phyloP scores from a whole-genome alignment of 2,888 invertebrate genomes.

The Alloplasta piceator region DNA sequence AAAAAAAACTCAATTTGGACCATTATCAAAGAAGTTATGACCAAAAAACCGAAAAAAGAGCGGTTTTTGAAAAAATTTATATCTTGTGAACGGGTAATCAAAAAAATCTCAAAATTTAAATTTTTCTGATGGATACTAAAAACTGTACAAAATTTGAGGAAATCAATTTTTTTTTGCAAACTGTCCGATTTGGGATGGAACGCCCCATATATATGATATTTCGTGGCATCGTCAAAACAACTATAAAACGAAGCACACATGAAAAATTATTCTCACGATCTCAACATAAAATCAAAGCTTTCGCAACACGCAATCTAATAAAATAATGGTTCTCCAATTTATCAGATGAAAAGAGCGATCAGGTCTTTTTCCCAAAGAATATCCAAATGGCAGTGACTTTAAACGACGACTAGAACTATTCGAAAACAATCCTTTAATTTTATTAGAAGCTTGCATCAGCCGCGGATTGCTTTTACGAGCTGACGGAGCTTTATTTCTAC shows the following conservation, averaged over 20 bases:
- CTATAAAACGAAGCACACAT: neutral
- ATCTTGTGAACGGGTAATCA: no score
- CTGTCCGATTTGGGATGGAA: no score
- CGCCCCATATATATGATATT: neutral
- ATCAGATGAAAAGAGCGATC: neutral
- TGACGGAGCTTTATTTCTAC: constrained; percentile 8
- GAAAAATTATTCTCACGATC: neutral
- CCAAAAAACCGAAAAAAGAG: no score
- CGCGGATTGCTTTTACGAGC: constrained; percentile 11
- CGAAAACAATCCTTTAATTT: constrained; percentile 1
- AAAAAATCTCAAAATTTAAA: no score
- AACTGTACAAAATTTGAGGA: no score
- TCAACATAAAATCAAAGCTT: neutral
- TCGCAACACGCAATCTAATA: neutral
- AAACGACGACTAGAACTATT: neutral
- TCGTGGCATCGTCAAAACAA: neutral
- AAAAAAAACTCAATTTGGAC: no score
- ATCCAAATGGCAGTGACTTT: neutral
- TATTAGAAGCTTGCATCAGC: constrained; percentile 2
- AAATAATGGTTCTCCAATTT: neutral
- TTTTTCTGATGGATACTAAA: no score
- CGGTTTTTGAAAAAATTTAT: no score
- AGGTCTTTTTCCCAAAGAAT: neutral
- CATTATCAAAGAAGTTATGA: no score
- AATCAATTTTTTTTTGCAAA: no score